phyloP scores from a whole-genome alignment of 2,888 invertebrate genomes.

The Limnephilus marmoratus region DNA sequence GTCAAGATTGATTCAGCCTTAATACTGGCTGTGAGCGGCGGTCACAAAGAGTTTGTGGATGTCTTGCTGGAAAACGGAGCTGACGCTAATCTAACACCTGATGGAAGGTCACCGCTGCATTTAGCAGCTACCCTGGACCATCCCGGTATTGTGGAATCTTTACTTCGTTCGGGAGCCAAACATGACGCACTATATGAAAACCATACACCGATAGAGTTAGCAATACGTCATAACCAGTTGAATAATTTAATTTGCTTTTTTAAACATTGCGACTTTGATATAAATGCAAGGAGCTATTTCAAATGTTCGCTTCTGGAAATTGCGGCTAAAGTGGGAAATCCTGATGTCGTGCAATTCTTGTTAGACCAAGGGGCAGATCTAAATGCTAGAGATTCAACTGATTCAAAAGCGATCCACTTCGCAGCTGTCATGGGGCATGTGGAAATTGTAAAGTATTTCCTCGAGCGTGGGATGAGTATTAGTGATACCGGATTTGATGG shows the following conservation, averaged over 20 bases:
- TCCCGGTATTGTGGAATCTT: neutral
- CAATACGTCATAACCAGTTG: neutral
- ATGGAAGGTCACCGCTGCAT: neutral
- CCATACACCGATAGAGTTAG: neutral
- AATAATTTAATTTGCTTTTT: neutral
- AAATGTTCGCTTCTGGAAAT: neutral
- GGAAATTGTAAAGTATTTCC: neutral
- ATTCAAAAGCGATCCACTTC: neutral
- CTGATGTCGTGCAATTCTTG: neutral
- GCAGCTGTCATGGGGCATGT: neutral
- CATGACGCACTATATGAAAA: neutral
- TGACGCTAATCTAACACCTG: neutral
- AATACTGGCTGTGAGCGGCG: neutral
- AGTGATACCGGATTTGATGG: neutral
- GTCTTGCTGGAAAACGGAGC: constrained; percentile 6
- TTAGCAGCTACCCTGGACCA: neutral
- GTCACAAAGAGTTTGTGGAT: constrained; percentile 31
- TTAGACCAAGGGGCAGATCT: neutral
- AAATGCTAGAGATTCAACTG: neutral
- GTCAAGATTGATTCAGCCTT: neutral
- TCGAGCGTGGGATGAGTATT: constrained; percentile 2
- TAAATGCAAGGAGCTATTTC: neutral
- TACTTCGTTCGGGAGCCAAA: constrained; percentile 30
- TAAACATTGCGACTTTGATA: neutral
- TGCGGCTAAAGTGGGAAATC: neutral